Base-by-base conservation (phyloP, 2,888 invertebrate species). In the Tenthredo amoena region DNA sequence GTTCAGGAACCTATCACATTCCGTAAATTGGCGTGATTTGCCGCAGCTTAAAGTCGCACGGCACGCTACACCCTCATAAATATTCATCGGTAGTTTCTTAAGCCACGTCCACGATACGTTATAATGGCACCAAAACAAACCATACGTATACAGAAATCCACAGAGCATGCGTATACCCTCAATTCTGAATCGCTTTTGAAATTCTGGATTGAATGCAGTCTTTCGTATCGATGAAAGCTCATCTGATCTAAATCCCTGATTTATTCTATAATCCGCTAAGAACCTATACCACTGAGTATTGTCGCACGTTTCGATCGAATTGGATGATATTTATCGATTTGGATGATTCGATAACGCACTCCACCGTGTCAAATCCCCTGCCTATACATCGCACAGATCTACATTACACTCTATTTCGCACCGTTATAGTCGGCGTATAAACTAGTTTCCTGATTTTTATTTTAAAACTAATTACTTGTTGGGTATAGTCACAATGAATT, bases 11-110 rank as follows among this genome's bases (percentile, higher is more conserved):
- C 77, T 81, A 81, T 81, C 62, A 37, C 65, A 81, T 81, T 81
- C 65, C 62, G 40, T 81, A 58, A 65, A 81, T 81, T 37, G 81
- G 81, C 62, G 81, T 62, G 81, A 81, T 81, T 62, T 81, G 81
- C 62, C 43, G 21, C 62, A 62, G 81, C 40, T 81, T 37, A 62
- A 21, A 65, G 62, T 81, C 58, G 40, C 26, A 21, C 62, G 65
- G 37, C 81, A 81, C 81, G 81, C 81, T 40, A 81, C 34, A 62
- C n/a, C 81, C 62, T 81, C 81, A 65, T 81, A 62, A 81, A 81
- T 81, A 81, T 81, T 81, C 81, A 81, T 81, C 62, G 81, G 21
- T 26, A n/a, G 34, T 31, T 55, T 77, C 50, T 50, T 34, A 6
- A 18, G 50, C 40, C 26, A n/a, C 18, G 18, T 18, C 4, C 47